A percentile compares a stretch with the other conserved stretches of the same genome.
phyloP scores from a whole-genome alignment of 53 echinoderm and acorn worm species.

The Luidia sarsii region DNA sequence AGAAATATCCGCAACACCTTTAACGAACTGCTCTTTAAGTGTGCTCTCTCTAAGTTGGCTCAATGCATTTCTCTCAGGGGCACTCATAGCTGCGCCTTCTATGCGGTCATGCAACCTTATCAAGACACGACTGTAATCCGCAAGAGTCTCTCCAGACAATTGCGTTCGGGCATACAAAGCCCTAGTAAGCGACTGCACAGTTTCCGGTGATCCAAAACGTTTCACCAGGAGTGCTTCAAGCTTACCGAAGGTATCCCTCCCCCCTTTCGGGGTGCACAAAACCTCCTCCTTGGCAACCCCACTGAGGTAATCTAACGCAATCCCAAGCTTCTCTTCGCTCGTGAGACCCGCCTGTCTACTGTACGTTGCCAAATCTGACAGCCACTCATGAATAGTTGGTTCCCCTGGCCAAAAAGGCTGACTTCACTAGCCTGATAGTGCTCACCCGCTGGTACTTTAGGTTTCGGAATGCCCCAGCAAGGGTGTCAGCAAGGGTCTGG shows the following conservation, averaged over 20 bases:
- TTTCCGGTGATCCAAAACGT: constrained; percentile 3
- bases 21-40: not conserved
- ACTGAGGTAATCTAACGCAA: not conserved
- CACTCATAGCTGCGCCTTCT: not conserved
- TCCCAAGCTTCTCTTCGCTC: not conserved
- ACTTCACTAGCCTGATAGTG: not conserved
- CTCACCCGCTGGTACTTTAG: not conserved
- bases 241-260: not conserved
- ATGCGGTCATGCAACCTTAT: not conserved
- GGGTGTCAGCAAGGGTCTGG: not conserved
- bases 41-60: not conserved
- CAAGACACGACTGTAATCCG: not conserved
- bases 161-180: constrained; percentile 6
- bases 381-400: constrained; percentile 22
- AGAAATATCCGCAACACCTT: not conserved
- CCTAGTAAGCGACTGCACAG: constrained; percentile 3
- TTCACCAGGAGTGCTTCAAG: not conserved
- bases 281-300: constrained; percentile 22
- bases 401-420: constrained; percentile 19
- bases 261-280: not conserved
- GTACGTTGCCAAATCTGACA: constrained; percentile 8
- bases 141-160: not conserved
- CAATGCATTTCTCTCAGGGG: not conserved
- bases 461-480: not conserved
- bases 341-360: not conserved